Evolutionary conservation across 2,888 invertebrate genomes (phyloP), one percentile per base, ranked within the genome.

Genomic region (Caenorhabditis sp.): DNA sequence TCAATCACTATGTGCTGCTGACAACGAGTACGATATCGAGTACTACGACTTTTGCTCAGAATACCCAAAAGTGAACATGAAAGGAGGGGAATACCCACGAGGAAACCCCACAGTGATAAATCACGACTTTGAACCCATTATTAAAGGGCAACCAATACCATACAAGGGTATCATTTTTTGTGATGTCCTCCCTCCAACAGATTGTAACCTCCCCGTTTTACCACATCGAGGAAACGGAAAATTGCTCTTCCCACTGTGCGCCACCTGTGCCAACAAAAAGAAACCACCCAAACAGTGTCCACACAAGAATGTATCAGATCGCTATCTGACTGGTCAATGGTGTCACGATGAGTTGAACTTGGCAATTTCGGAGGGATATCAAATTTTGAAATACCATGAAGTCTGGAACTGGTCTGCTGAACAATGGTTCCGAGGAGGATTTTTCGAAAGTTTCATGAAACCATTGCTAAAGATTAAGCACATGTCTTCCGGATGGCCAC

Each of bases 361-460:
- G 14, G 69, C 69, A 8, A 28, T 69, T 10, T 8, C 4, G 14
- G 35, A 69, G 22, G 69, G 69, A 12, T 69, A 69, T 16, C 10
- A 38, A n/a, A n/a, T 69, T 38, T 56, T 69, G 38, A 19, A 41
- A 12, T 56, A 22, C 14, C 69, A 69, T 35, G 70, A 70, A 16
- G 70, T 58, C 1, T 70, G 58, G 58, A 26, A 70, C 38, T 70
- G 70, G 70, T 28, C 41, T 19, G 28, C 35, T 1, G 24, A 31
- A 8, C 22, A 26, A 44, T 70, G 70, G 70, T 58, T 58, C 28
- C 4, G n/a, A 12, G 70, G 70, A 44, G 70, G 70, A 41, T 69
- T 69, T 19, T 64, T 69, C 26, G 22, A 22, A 24, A 28, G 56
- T 14, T 69, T 56, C 22, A 24, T 69, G 54, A 26, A 35, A 24